Conservation (phyloP, 2,113 vertebrate genomes). For the Ochotona curzoniae region DNA sequence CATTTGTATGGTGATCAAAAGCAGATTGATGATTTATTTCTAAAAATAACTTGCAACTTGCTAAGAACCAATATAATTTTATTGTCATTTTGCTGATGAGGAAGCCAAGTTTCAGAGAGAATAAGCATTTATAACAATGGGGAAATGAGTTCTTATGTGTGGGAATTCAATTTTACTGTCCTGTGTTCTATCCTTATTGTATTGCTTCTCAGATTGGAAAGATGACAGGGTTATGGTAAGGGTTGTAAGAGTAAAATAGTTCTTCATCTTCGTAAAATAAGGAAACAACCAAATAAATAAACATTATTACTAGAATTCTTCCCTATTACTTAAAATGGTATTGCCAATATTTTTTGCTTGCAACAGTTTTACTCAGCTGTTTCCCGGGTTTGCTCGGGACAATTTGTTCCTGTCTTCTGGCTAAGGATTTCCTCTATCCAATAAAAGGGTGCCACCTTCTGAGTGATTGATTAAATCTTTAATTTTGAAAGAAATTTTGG, state of each 20-base stretch:
- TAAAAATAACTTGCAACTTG: background rate
- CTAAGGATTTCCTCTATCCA: too few relatives aligned
- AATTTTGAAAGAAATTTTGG: background rate
- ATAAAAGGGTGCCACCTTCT: background rate
- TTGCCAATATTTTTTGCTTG: background rate
- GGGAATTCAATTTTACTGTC: background rate
- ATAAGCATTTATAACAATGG: background rate
- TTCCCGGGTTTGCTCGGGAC: background rate
- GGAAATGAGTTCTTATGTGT: background rate
- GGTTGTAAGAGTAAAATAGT: background rate
- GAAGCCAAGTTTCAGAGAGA: background rate
- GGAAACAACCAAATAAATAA: background rate
- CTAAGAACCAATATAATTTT: background rate
- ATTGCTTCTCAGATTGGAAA: background rate
- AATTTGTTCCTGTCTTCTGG: background rate
- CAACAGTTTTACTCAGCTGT: background rate
- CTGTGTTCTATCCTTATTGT: too few relatives aligned
- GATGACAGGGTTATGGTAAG: background rate
- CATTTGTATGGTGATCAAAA: background rate
- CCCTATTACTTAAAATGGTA: background rate
- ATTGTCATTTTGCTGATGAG: background rate
- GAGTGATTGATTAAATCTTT: background rate
- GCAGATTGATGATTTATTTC: background rate
- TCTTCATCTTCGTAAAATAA: background rate
- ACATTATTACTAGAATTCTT: background rate